These are phyloP conservation scores for Rhagoletis zephyria DNA, from an alignment of 1,140 invertebrate species.

Conservation along the genomic window DNA sequence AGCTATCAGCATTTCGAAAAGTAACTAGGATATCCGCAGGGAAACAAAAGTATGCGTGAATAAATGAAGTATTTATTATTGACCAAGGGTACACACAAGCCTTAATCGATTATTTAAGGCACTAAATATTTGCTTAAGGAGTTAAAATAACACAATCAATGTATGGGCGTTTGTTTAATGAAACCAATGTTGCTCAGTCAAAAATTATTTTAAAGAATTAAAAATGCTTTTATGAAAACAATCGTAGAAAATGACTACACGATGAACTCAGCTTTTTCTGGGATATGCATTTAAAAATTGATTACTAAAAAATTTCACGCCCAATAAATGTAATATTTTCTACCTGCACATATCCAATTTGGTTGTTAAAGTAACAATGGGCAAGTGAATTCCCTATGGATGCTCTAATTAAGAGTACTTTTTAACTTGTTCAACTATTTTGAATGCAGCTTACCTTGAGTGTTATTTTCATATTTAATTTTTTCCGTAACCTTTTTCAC, in stretches of 20 bases:
- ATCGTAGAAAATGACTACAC: not conserved
- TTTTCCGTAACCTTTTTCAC: not conserved
- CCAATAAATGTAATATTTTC: not conserved
- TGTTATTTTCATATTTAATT: not conserved
- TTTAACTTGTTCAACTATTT: not conserved
- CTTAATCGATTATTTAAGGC: not conserved
- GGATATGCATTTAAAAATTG: not conserved
- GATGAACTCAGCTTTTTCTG: not conserved
- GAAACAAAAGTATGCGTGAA: too few species aligned
- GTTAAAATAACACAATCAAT: not conserved
- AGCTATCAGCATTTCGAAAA: too few species aligned
- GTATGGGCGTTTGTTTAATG: not conserved
- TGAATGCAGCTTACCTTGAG: not conserved
- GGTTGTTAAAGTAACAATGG: not conserved
- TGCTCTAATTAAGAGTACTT: not conserved
- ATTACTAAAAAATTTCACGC: slow-evolving; percentile 7
- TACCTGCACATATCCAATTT: not conserved
- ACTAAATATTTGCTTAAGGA: not conserved
- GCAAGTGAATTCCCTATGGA: not conserved
- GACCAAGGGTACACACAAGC: not conserved
- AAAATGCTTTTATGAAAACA: not conserved
- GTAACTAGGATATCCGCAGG: too few species aligned
- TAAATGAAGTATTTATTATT: too few species aligned
- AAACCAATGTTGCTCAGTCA: not conserved
- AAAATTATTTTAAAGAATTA: not conserved